A percentile compares a stretch with the other conserved stretches of the same genome.
Conservation (phyloP, 2,113 vertebrate species). For the Gorsachius goisagi region DNA sequence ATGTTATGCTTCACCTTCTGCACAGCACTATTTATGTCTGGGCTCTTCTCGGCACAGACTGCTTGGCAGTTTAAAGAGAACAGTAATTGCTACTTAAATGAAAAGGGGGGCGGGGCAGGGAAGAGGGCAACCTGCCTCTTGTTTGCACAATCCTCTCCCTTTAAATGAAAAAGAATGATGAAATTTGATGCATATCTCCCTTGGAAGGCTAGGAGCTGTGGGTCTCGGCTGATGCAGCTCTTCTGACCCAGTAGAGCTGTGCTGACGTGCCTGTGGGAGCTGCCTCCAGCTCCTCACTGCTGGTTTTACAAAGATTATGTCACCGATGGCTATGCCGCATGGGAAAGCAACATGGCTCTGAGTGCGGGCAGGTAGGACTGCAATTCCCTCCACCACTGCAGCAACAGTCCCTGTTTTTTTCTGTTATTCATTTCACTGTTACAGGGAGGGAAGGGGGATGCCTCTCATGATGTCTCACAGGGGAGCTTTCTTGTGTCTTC, state of each 20-base stretch:
- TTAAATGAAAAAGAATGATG: background rate
- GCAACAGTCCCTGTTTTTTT: background rate
- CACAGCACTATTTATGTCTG: background rate
- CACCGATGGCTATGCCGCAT: fast-evolving
- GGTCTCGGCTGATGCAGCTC: background rate
- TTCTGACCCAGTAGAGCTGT: fast-evolving
- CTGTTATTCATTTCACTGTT: background rate
- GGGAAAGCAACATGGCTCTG: background rate
- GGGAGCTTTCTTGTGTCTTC: background rate
- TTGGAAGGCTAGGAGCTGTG: background rate
- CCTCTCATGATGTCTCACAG: fast-evolving
- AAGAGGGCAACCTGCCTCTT: background rate
- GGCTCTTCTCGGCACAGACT: background rate
- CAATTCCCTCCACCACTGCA: background rate
- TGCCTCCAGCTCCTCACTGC: background rate
- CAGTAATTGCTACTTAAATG: background rate
- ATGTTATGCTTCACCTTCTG: background rate
- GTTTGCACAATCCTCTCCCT: background rate
- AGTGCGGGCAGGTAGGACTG: background rate
- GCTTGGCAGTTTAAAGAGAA: background rate
- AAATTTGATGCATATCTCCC: background rate
- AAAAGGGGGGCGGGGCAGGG: background rate
- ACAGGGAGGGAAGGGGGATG: background rate
- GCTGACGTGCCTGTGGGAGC: fast-evolving
- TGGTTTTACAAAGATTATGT: background rate